Conservation (phyloP, 1,140 invertebrate species). For the Tenebrio molitor region DNA sequence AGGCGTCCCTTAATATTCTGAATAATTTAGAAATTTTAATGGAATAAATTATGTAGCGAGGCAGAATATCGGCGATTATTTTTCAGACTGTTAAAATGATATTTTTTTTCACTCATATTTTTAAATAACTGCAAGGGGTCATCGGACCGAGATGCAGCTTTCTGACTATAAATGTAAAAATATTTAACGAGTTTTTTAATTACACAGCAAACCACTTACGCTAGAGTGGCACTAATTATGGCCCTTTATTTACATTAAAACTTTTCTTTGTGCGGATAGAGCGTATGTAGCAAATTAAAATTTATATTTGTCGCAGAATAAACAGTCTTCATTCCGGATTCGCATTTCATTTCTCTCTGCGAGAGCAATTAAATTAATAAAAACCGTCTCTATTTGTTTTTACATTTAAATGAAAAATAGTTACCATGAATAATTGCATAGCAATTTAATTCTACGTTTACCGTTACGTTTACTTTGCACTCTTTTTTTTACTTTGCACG, state of each 20-base stretch:
- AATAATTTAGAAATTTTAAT: constrained; percentile 16
- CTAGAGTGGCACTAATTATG: constrained; percentile 34
- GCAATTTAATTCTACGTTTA: no score
- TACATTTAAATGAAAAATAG: neutral
- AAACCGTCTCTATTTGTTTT: neutral
- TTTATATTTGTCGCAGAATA: constrained; percentile 32
- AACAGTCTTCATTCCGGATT: constrained; percentile 16
- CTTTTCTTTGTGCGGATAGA: constrained; percentile 32
- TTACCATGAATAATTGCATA: no score
- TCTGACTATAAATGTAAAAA: constrained; percentile 20
- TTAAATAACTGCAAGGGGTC: no score
- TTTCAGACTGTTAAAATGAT: no score
- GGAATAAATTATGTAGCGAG: constrained; percentile 16
- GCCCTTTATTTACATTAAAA: constrained; percentile 35
- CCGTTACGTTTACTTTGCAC: no score
- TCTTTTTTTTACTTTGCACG: no score
- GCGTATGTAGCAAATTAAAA: constrained; percentile 36
- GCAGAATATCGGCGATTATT: no score
- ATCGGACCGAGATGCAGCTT: no score
- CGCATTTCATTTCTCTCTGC: constrained; percentile 21
- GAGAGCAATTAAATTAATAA: constrained; percentile 13
- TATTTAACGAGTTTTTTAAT: constrained; percentile 33
- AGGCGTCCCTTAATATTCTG: neutral
- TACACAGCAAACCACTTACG: constrained; percentile 37
- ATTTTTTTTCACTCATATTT: no score